These are phyloP conservation scores for Euclidia mi DNA, from an alignment of 2,888 invertebrate species.

Conservation along the genomic window DNA sequence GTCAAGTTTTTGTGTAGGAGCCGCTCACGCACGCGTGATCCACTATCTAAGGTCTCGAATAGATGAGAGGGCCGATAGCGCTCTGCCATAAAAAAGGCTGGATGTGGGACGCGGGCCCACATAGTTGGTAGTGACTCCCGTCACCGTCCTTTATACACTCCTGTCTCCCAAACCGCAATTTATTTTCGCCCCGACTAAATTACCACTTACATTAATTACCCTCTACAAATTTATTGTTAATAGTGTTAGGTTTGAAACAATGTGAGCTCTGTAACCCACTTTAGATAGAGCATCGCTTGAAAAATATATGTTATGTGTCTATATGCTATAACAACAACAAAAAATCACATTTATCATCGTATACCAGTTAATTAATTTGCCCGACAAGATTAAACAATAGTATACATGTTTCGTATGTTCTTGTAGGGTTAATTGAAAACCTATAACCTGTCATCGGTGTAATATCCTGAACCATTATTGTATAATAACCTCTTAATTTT, in stretches of 20 bases:
- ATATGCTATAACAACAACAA: background rate
- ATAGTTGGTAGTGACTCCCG: constrained; percentile 55
- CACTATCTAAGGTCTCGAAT: constrained; percentile 83
- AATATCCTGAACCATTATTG: too few relatives aligned
- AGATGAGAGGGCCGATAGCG: constrained; percentile 84
- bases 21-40: constrained; percentile 81
- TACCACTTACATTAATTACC: constrained; percentile 67
- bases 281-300: constrained; percentile 4
- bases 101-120: constrained; percentile 77
- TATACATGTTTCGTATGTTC: too few relatives aligned
- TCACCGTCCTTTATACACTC: constrained; percentile 83
- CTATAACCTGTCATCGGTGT: too few relatives aligned
- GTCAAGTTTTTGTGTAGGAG: constrained; percentile 78
- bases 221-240: constrained; percentile 69
- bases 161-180: constrained; percentile 82
- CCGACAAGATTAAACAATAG: too few relatives aligned
- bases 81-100: constrained; percentile 85
- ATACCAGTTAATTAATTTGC: too few relatives aligned
- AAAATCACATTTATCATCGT: background rate
- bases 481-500: too few relatives aligned
- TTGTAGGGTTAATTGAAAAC: too few relatives aligned
- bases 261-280: constrained; percentile 24
- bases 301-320: background rate
- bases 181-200: constrained; percentile 71
- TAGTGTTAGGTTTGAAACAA: constrained; percentile 47